phyloP scores from a whole-genome alignment of 2,797 vertebrate species.

The Cryptoprocta ferox region DNA sequence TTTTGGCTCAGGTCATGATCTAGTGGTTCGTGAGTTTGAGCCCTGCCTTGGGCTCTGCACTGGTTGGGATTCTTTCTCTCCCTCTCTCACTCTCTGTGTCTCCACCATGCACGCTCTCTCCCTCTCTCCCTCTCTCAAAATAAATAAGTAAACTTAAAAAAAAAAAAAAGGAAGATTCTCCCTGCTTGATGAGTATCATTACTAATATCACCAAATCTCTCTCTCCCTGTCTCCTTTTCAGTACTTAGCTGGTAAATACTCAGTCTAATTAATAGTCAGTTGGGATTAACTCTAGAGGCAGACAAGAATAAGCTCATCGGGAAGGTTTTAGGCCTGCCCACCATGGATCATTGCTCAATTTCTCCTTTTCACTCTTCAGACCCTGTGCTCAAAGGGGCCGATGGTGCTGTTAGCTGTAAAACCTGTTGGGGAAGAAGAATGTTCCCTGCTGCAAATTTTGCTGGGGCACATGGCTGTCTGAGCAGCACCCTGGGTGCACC shows the following conservation, averaged over 20 bases:
- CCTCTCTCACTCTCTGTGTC: no score
- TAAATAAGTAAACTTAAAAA: no score
- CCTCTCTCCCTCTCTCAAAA: no score
- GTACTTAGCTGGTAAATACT: neutral
- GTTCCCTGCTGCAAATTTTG: neutral
- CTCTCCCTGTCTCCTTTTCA: neutral
- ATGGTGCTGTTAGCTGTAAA: neutral
- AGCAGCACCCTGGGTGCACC: neutral
- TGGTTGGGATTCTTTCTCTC: no score
- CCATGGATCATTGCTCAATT: slow-evolving; percentile 9
- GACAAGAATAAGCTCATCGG: slow-evolving; percentile 35
- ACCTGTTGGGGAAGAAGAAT: neutral
- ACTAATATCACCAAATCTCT: neutral
- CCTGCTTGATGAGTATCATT: neutral
- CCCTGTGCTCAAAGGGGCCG: no score
- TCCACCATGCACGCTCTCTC: no score
- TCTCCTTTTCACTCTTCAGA: slow-evolving; percentile 18
- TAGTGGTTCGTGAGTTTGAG: no score
- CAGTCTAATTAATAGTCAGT: slow-evolving; percentile 36
- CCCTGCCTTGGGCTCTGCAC: no score
- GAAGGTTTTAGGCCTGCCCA: slow-evolving; percentile 38
- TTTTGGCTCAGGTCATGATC: no score
- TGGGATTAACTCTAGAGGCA: slow-evolving; percentile 16
- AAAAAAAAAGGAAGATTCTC: neutral
- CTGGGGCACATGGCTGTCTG: neutral